Evolutionary conservation across 1,140 invertebrate species (phyloP).

Genomic region (Hyphantria cunea): DNA sequence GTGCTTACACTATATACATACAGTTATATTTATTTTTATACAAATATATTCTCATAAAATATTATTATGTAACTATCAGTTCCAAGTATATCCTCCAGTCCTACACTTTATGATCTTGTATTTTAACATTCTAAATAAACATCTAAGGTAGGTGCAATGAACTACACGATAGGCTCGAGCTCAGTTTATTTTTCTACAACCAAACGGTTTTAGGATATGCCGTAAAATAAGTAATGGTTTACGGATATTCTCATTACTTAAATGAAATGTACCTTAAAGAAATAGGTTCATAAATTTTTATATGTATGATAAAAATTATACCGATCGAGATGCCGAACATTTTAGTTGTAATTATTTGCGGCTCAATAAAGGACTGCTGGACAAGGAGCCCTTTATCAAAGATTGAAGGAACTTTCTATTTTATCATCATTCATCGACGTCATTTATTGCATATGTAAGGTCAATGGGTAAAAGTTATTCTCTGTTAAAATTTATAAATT

Average conservation of each 20-base stretch:
- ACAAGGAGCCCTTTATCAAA: no score
- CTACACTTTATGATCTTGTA: slow-evolving; percentile 53
- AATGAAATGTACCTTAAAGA: slow-evolving; percentile 6
- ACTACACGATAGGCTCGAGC: slow-evolving; percentile 36
- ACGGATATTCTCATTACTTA: slow-evolving; percentile 45
- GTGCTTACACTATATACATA: no score
- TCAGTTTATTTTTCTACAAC: slow-evolving; percentile 52
- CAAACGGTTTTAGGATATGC: slow-evolving; percentile 46
- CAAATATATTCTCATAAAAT: no score
- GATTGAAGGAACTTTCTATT: no score
- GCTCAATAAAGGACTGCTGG: no score
- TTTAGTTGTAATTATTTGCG: no score
- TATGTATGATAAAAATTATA: slow-evolving; percentile 4
- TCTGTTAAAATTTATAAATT: no score
- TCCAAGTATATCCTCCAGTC: slow-evolving; percentile 27
- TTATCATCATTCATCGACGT: no score
- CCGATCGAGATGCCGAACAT: not conserved
- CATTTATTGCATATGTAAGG: no score
- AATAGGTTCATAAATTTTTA: slow-evolving; percentile 9
- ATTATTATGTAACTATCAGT: slow-evolving; percentile 19
- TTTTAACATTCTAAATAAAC: slow-evolving; percentile 63
- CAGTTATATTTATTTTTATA: no score
- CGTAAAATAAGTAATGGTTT: slow-evolving; percentile 52
- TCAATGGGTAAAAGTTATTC: no score
- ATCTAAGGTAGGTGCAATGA: slow-evolving; percentile 45